Evolutionary conservation across 1,140 invertebrate species (phyloP), one percentile per base, ranked within the genome.

Genomic region (Drosophila guanche): DNA sequence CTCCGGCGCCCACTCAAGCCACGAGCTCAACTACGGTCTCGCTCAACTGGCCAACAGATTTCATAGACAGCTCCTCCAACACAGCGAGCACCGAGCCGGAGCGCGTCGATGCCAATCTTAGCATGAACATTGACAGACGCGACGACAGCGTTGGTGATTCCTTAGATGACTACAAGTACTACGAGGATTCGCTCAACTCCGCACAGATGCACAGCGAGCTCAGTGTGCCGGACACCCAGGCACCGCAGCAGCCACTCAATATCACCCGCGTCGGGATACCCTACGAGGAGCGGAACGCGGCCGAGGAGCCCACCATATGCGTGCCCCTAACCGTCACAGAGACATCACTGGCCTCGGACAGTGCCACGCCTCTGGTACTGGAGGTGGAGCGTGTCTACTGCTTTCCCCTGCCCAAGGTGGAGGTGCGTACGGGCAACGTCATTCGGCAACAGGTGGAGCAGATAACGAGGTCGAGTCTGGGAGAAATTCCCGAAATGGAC

Each of bases 341-440:
- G 53, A 68, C 74, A 1, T 61, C 72, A 0, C 50, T 72, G 0
- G 53, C 72, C 29, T 58, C 70, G 5, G 79, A 88, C 6, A 80
- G 79, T 23, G 33, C 37, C 7, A 48, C 43, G 20, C 62, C 81
- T 0, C 51, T 86, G 3, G 10, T 89, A 6, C 60, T 90, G 2
- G 81, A 89, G 14, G 79, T 90, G 3, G 89, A 90, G 57, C 76
- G 89, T 10, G 69, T 90, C 59, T 90, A 89, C 48, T 90, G 89
- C 52, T 90, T 90, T 4, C 89, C 89, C 0, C 58, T 90, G 46
- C 89, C 89, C 51, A 79, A 89, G 22, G 78, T 89, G 41, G 76
- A 89, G 54, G 61, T 89, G 23, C 63, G 77, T 12, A 51, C 52
- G 3, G 83, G 83, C 5, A 68, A 66, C n/a, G 52, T 67, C 1